Evolutionary conservation across 2,113 vertebrate genomes (phyloP), one percentile per base, ranked within the genome.

Genomic region (Hippocampus mohnikei): DNA sequence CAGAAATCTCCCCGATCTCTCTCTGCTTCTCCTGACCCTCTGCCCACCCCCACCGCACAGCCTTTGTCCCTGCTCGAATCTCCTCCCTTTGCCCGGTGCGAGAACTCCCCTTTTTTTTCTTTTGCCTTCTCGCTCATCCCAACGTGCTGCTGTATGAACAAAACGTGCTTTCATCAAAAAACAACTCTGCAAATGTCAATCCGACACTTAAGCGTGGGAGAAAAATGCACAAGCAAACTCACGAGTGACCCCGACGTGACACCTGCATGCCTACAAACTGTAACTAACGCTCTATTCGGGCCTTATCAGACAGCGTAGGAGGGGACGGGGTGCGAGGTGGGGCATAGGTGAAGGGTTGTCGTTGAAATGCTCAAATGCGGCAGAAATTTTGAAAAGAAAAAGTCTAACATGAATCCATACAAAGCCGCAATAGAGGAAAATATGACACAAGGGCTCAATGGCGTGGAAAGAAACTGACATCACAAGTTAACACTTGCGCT

Each of bases 81-180:
- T 72, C 67, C 41, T 63, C 53, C 37, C 55, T 56, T 40, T 62
- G 70, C 69, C 68, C 56, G 8, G 78, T 84, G 82, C 87, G 89
- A 84, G 87, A 92, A 90, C 63, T 23, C 63, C 77, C 15, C 0
- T 18, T 50, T 18, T 50, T 50, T 69, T 64, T 72, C 63, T 74
- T 75, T 73, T 82, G 88, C 87, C 83, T 83, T 88, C 79, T 81
- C 89, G 88, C 86, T 90, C 87, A 88, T 85, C 86, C 78, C 59
- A 67, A 82, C 80, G 77, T 59, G 41, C 79, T 18, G 67, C 79
- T 65, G 68, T 53, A 55, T 0, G 81, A 86, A 90, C 85, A 88
- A 85, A 87, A 85, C 80, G 58, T 71, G 77, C 82, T 84, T 90
- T 90, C 85, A 88, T 83, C 23, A 81, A 68, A 85, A 70, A 10